Conservation (phyloP, 2,797 vertebrate genomes). For the Leucoraja ocellata region DNA sequence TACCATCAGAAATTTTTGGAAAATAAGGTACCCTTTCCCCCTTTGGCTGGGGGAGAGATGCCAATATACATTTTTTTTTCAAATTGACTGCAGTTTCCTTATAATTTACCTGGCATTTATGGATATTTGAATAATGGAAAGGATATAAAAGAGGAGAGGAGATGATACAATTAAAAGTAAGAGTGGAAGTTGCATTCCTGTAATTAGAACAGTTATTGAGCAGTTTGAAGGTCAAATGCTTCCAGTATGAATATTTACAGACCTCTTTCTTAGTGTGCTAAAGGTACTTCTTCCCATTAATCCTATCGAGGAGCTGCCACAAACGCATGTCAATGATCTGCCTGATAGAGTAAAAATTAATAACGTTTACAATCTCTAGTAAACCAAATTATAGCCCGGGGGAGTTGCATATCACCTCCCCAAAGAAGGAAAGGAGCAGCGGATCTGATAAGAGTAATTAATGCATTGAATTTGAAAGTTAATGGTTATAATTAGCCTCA, state of each 20-base stretch:
- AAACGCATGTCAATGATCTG: slow-evolving; percentile 6
- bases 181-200: background rate
- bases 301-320: slow-evolving; percentile 3
- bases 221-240: background rate
- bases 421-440: slow-evolving; percentile 53
- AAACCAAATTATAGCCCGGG: slow-evolving; percentile 25
- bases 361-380: slow-evolving; percentile 35
- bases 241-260: slow-evolving; percentile 12
- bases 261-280: background rate
- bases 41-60: background rate
- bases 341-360: slow-evolving; percentile 25
- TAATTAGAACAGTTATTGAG: background rate
- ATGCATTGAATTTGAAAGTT: slow-evolving; percentile 63
- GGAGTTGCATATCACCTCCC: slow-evolving; percentile 41
- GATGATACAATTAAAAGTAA: background rate
- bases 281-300: slow-evolving; percentile 32
- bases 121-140: background rate
- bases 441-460: slow-evolving; percentile 61
- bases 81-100: background rate
- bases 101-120: background rate
- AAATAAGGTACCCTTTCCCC: background rate
- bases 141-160: background rate
- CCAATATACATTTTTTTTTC: background rate
- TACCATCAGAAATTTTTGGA: background rate
- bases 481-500: slow-evolving; percentile 58